Percentiles rank a stretch among this genome's conserved stretches.
Conservation (phyloP, 2,797 vertebrate genomes). For the Premnoplex brunnescens region DNA sequence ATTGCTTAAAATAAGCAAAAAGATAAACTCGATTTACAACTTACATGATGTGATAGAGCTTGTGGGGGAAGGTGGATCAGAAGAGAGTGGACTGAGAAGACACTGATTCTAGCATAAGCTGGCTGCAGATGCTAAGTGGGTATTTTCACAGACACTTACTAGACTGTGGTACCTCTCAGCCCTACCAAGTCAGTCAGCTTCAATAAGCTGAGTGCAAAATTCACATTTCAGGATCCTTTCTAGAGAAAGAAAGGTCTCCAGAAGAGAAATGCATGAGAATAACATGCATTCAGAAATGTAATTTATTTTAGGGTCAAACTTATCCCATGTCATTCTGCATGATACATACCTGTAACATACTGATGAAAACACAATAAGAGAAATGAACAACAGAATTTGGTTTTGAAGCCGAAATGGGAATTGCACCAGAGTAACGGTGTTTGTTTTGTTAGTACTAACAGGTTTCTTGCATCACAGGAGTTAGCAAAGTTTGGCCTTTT, state of each 20-base stretch:
- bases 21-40: neutral
- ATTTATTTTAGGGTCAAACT: neutral
- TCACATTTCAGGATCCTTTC: neutral
- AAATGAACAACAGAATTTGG: neutral
- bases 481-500: neutral
- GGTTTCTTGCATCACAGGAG: neutral
- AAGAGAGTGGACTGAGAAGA: neutral
- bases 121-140: neutral
- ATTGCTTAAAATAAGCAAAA: neutral
- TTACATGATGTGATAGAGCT: neutral
- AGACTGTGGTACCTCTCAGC: neutral
- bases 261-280: neutral
- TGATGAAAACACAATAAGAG: neutral
- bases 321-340: neutral
- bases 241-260: neutral
- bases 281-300: neutral
- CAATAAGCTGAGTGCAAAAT: neutral
- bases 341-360: neutral
- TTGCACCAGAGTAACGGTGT: neutral
- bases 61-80: neutral
- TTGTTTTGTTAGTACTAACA: neutral
- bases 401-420: neutral
- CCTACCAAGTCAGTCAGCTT: neutral
- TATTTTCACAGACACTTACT: neutral
- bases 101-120: neutral